Evolutionary conservation across 2,113 vertebrate species (phyloP).

Genomic region (Coracopsis vasa): DNA sequence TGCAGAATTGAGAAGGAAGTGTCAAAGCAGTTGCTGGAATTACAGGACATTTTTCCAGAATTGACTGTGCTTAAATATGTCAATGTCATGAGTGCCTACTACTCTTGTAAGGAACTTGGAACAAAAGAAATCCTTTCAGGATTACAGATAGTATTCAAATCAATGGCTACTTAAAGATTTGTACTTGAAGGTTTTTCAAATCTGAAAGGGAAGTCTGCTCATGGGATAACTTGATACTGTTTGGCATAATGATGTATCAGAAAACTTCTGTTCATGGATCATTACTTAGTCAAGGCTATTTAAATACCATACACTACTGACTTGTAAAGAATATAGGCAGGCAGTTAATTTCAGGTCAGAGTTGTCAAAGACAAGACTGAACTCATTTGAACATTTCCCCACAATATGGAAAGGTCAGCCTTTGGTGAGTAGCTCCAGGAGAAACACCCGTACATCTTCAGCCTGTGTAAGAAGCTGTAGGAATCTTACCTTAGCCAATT

Average conservation of each 20-base stretch:
- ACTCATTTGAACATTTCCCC: background rate
- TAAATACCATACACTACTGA: background rate
- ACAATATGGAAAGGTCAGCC: background rate
- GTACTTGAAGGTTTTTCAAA: background rate
- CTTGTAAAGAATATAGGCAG: background rate
- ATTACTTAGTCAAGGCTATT: background rate
- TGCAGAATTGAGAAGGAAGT: constrained; percentile 45
- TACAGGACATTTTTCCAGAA: background rate
- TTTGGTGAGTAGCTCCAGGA: background rate
- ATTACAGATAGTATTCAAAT: background rate
- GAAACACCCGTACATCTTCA: background rate
- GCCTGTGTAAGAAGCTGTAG: background rate
- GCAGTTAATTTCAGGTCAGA: background rate
- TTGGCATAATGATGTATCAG: background rate
- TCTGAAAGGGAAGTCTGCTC: background rate
- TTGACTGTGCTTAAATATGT: background rate
- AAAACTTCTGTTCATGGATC: background rate
- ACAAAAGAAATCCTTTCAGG: background rate
- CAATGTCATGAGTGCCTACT: background rate
- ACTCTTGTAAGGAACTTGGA: background rate
- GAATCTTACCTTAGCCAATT: constrained; percentile 85
- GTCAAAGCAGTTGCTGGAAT: background rate
- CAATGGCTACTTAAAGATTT: background rate
- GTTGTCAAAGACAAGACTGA: background rate
- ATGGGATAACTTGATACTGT: background rate